phyloP scores from a whole-genome alignment of 2,888 invertebrate species.

The Drosophila emarginata region DNA sequence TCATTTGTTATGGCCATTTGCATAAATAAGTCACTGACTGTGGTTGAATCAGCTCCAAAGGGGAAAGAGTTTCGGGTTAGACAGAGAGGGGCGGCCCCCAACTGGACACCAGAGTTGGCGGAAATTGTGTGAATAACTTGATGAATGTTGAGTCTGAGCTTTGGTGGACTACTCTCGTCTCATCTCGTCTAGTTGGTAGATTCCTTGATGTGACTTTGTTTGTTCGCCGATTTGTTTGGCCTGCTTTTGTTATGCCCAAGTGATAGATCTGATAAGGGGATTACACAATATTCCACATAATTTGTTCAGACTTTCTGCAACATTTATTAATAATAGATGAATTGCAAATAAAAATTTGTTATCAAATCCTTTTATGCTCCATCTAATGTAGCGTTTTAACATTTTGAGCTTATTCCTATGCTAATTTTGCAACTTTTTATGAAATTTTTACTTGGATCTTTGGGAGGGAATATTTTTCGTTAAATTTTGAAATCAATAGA shows the following conservation, averaged over 20 bases:
- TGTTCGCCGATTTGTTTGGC: conserved; percentile 27
- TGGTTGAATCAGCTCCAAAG: conserved; percentile 46
- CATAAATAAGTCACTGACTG: conserved; percentile 75
- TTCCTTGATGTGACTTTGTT: neutral
- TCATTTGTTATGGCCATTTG: conserved; percentile 77
- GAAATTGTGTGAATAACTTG: conserved; percentile 74
- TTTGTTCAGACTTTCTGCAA: neutral
- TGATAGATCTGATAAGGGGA: conserved; percentile 30
- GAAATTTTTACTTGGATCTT: too few relatives aligned
- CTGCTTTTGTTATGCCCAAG: conserved; percentile 28
- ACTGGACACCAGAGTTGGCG: conserved; percentile 29
- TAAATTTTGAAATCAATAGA: too few relatives aligned
- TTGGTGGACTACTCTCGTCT: conserved; percentile 8
- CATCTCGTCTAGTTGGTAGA: neutral
- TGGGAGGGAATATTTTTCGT: too few relatives aligned
- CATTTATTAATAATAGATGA: neutral
- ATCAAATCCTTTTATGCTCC: neutral
- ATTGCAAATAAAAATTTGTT: neutral
- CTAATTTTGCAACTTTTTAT: too few relatives aligned
- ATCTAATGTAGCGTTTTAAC: neutral
- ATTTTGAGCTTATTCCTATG: neutral
- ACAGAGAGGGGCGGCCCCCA: neutral
- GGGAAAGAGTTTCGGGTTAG: conserved; percentile 2
- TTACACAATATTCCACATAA: conserved; percentile 6
- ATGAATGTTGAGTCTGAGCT: conserved; percentile 56